Evolutionary conservation across 2,113 vertebrate species (phyloP), one percentile per base, ranked within the genome.

Genomic region (Hymenochirus boettgeri): DNA sequence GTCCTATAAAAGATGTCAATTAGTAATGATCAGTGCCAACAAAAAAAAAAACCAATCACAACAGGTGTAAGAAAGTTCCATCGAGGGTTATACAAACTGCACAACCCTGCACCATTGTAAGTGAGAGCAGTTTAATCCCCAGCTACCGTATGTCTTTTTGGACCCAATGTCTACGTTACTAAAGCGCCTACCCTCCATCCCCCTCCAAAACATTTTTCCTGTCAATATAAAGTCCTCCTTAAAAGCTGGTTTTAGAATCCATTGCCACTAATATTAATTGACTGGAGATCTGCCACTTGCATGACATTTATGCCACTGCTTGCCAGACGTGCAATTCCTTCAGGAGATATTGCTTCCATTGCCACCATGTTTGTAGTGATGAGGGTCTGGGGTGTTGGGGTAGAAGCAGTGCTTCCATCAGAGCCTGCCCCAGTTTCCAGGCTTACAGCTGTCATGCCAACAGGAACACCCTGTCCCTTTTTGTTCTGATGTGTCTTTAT

Each of bases 401-500:
- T 62, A 22, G 69, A 70, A 3, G 76, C 77, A 3, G 79, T 77
- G 18, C 82, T 79, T 22, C 82, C 86, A 60, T 80, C 82, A 4
- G 74, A 75, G 13, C 79, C 64, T 51, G 79, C 76, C 35, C 79
- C 83, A 18, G 83, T 72, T 55, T 91, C 88, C 18, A 86, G 74
- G 19, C 88, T 75, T 73, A 89, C 77, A 47, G 85, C 75, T 52
- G 85, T 83, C 76, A 89, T 79, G 76, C 85, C 69, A 57, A 82
- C 33, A 66, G 48, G 73, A 51, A 73, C 52, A 2, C 75, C 26
- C 2, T 73, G 74, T 50, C 75, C 82, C 59, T 97, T 98, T 84
- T 98, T 98, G 83, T 96, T 97, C 70, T 83, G 76, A 81, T 98
- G 96, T 62, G 96, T 98, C 77, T 96, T 96, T 85, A 96, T 85